Evolutionary conservation across 2,797 vertebrate genomes (phyloP).

Genomic region (Falco columbarius): DNA sequence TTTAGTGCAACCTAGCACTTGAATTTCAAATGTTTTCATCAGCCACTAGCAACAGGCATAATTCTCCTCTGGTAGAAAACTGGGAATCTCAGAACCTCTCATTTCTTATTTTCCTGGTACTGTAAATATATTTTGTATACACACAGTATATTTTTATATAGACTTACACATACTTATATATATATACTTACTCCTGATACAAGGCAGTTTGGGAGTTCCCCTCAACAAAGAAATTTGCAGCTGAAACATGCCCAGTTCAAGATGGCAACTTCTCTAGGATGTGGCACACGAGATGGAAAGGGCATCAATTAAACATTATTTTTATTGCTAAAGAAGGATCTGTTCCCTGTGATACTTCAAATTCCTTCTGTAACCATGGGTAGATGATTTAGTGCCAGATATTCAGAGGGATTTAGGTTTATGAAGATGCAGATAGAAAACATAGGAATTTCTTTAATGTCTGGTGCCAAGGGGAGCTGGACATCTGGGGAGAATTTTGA

Average conservation of each 20-base stretch:
- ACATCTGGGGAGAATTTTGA: background rate
- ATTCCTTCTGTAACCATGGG: constrained; percentile 3
- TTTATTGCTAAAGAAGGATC: background rate
- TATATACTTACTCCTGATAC: background rate
- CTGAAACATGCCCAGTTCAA: background rate
- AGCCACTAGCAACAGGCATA: background rate
- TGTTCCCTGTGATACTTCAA: background rate
- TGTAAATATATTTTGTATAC: background rate
- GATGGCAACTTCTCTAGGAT: background rate
- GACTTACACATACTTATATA: fast-evolving
- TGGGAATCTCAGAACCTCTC: background rate
- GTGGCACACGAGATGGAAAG: background rate
- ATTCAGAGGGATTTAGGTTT: background rate
- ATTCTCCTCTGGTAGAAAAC: background rate
- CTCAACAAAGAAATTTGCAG: background rate
- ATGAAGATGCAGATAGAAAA: background rate
- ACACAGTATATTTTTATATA: background rate
- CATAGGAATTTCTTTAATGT: background rate
- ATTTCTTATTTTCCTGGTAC: background rate
- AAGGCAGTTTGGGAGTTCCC: background rate
- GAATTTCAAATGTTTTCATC: background rate
- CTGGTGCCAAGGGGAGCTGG: background rate
- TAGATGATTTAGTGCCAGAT: background rate
- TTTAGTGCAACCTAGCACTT: background rate
- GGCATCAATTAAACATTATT: background rate